Percentiles rank a stretch among this genome's conserved stretches.
Evolutionary conservation across 2,888 invertebrate genomes (phyloP).

Genomic region (Terebella lapidaria): DNA sequence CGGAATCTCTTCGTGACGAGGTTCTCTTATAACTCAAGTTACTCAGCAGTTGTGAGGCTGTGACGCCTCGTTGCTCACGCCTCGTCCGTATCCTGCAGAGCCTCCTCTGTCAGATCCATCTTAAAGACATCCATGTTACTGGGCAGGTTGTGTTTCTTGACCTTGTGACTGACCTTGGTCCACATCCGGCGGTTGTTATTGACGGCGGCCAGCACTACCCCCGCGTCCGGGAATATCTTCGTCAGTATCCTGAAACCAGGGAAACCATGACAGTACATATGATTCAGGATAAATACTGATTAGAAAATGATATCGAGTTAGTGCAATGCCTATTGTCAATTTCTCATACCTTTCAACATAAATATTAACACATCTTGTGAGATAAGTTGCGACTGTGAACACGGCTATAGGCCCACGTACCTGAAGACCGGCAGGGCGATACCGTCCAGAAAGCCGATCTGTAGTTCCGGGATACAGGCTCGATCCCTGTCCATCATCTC

Average conservation of each 20-base stretch:
- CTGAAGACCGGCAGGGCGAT: conserved; percentile 60
- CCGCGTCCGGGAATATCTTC: conserved; percentile 35
- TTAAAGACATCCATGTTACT: conserved; percentile 16
- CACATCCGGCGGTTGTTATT: conserved; percentile 43
- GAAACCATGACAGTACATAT: no score
- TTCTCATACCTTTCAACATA: no score
- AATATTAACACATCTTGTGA: no score
- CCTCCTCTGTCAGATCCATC: background rate
- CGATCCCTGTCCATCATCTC: conserved; percentile 78
- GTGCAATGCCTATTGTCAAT: no score
- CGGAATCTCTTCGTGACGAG: no score
- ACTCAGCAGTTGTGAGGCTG: no score
- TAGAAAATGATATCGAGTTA: background rate
- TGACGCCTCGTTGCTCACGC: no score
- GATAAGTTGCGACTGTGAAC: no score
- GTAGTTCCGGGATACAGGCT: conserved; percentile 75
- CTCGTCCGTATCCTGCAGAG: no score
- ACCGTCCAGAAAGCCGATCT: conserved; percentile 68
- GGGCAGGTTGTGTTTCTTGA: conserved; percentile 11
- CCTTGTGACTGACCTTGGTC: conserved; percentile 35
- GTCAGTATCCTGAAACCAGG: conserved; percentile 48
- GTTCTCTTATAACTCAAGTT: no score
- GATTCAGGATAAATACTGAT: background rate
- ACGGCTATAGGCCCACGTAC: no score
- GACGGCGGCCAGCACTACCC: conserved; percentile 34